Evolutionary conservation across 2,113 vertebrate genomes (phyloP).

Genomic region (Pyrgilauda ruficollis): DNA sequence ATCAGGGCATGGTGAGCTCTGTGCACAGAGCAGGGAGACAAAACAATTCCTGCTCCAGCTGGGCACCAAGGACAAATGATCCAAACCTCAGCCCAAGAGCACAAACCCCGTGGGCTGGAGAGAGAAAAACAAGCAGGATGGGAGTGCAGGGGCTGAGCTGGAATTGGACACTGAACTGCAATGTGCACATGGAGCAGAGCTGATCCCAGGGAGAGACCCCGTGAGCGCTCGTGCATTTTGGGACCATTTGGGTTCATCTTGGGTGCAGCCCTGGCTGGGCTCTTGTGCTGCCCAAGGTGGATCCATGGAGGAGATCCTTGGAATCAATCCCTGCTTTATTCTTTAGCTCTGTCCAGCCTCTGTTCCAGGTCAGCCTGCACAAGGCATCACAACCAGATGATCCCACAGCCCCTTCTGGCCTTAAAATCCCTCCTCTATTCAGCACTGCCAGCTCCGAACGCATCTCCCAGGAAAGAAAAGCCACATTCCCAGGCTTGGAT

Average conservation of each 20-base stretch:
- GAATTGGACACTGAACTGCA: not conserved
- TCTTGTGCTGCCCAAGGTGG: not conserved
- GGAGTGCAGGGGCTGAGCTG: not conserved
- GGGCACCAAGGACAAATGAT: not conserved
- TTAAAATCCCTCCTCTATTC: not conserved
- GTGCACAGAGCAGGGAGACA: not conserved
- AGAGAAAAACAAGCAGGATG: not conserved
- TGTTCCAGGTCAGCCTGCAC: not conserved
- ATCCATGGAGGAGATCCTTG: not conserved
- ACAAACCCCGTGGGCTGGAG: not conserved
- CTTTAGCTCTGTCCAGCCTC: not conserved
- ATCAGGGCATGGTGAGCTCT: not conserved
- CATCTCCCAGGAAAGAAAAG: constrained; percentile 19
- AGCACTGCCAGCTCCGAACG: not conserved
- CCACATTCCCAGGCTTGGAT: not conserved
- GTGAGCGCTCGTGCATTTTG: not conserved
- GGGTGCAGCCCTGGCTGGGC: not conserved
- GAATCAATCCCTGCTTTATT: not conserved
- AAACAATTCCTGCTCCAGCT: not conserved
- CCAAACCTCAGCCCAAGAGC: not conserved
- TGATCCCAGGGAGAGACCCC: not conserved
- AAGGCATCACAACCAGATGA: not conserved
- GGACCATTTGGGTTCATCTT: not conserved
- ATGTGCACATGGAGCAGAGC: not conserved
- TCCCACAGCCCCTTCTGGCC: not conserved